Base-by-base conservation (phyloP, 2,797 vertebrate species). In the Sylvia borin region DNA sequence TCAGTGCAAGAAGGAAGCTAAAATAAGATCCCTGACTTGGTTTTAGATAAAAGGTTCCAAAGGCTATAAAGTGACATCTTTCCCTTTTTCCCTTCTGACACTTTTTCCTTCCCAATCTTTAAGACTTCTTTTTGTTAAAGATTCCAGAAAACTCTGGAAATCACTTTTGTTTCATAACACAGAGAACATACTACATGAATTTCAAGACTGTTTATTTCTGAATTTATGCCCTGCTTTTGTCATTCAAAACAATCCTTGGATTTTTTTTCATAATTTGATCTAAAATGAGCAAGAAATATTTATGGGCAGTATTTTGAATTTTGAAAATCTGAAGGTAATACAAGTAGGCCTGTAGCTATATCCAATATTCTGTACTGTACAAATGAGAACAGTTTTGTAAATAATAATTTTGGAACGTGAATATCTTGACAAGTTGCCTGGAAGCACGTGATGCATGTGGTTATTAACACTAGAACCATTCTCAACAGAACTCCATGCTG, bases 21-120 rank as follows among this genome's bases (percentile, higher is more conserved):
- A 91, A 93, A 85, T 79, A 93, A 85, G 61, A 87, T 21, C 27
- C 62, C 64, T 76, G 18, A 43, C 84, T 79, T 93, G 12, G 17
- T 89, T 93, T 93, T 77, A 89, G 60, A 42, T 68, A 85, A 79
- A 84, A 13, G 25, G 65, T 91, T 76, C 85, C 55, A 70, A 45
- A 93, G 48, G 36, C 42, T 55, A 32, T 55, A 73, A 71, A 74
- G 40, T 18, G 60, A n/a, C 2, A 1, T 93, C 71, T 95, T 71
- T 34, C 11, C 21, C 77, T 93, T 47, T 61, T 50, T 40, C 14
- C 27, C 29, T 55, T 78, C 27, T 38, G n/a, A 78, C 4, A 5
- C 42, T 55, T 66, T 36, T 16, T 7, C 40, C 40, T 47, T 47
- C 42, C 17, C 34, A 72, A 7, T 43, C 34, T 78, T 78, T 51